Evolutionary conservation across 2,888 invertebrate species (phyloP), one percentile per base, ranked within the genome.

Genomic region (Drosophila yooni): DNA sequence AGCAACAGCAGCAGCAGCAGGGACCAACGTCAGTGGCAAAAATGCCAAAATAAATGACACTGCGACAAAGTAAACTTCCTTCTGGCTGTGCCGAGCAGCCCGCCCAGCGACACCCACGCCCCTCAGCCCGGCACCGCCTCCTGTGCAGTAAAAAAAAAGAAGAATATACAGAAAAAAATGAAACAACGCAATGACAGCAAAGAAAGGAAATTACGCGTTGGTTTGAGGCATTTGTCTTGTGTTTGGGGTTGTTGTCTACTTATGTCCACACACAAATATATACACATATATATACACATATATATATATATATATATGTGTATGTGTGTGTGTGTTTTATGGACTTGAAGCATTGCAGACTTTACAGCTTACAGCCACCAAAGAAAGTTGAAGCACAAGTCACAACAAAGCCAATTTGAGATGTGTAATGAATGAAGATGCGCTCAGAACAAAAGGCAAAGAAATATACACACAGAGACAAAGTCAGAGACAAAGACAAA

Each of bases 1-100:
- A 71, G 54, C 43, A 53, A 34, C 54, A 40, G n/a, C 51, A 27
- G 15, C 15, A 53, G 43, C 25, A 59, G 43, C 60, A 56, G 58
- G 59, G 56, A 59, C 70, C 48, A 79, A 73, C 72, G 82, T 84
- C 76, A 82, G 77, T 65, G 70, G 63, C 79, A 70, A 85, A 82
- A 88, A 85, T 83, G 81, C 79, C 83, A 73, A 84, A 84, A 84
- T 88, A 84, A 84, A 84, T 84, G 89, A 83, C 81, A 84, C 89
- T 88, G 87, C 89, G 84, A 84, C 84, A 84, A 84, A 84, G 87
- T 86, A 75, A 84, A 88, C 87, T 83, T 86, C 81, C 86, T 75
- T 66, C 66, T 62, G 64, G 60, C 56, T 65, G 43, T 60, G 38
- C 36, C 36, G 33, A 64, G 38, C 63, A 29, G 65, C 54, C 34